Evolutionary conservation across 2,797 vertebrate species (phyloP), one percentile per base, ranked within the genome.

Genomic region (Sparus aurata): DNA sequence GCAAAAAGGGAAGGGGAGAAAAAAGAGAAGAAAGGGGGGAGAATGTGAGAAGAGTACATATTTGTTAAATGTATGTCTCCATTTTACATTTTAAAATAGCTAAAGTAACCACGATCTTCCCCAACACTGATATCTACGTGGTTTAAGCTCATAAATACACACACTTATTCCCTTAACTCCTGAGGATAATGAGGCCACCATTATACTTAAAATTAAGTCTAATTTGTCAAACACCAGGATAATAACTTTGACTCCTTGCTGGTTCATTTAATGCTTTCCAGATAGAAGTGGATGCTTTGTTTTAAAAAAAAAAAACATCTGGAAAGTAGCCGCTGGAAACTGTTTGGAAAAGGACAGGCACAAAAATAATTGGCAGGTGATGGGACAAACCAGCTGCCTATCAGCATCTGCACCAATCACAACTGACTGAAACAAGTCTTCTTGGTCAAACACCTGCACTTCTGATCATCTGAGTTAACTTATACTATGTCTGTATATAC

Each of bases 271-370:
- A 52, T 46, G 46, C 15, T 59, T 25, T 22, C 22, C 15, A 41
- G 12, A 60, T 3, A 27, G 11, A 58, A 5, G 12, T 6, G 1
- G 17, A 38, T 1, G 3, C 30, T 34, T 34, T 34, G 30, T 34
- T 34, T 7, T 57, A 73, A 12, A 50, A 78, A 50, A 73, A 1
- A n/a, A 65, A 69, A 58, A n/a, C 30, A 30, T 30, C 30, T 30
- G 30, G 5, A 30, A 27, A 18, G 16, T 18, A 64, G 34, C 23
- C 52, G 4, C 3, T 30, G 5, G 30, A 30, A 30, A 30, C 30
- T 30, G 30, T 30, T 30, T 30, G 30, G 30, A 30, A 30, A 30
- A 30, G 30, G 30, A 30, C 30, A 30, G 30, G 30, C 30, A 30
- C 30, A 30, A 30, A 4, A 30, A 30, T 4, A 30, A 30, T 30